Percentiles rank a stretch among this genome's conserved stretches.
These are phyloP conservation scores for Heteromormyrus szaboi DNA, from an alignment of 2,797 vertebrate genomes.

Conservation along the genomic window DNA sequence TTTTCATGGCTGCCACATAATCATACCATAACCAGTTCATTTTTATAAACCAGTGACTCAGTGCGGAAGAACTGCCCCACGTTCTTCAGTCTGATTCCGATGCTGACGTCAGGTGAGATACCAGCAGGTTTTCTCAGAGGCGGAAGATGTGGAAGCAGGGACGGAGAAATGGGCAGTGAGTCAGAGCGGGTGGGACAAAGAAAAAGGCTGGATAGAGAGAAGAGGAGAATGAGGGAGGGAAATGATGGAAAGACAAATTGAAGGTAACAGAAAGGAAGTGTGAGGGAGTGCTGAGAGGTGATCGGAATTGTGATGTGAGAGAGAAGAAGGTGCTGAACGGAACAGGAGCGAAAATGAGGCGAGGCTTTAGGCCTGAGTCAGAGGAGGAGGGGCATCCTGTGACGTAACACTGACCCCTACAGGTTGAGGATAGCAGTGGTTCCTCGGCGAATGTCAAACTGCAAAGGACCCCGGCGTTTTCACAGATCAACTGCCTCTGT, in stretches of 20 bases:
- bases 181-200: background rate
- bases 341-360: background rate
- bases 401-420: background rate
- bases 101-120: slow-evolving; percentile 14
- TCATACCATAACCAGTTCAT: background rate
- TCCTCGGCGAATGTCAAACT: background rate
- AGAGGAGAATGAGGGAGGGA: background rate
- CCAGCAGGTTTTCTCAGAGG: background rate
- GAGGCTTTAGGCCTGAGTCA: background rate
- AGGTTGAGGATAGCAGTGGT: background rate
- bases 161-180: background rate
- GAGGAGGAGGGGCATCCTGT: background rate
- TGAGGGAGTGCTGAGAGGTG: background rate
- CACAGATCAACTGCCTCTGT: background rate
- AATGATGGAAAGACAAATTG: background rate
- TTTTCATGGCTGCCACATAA: background rate
- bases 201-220: background rate
- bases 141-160: background rate
- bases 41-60: slow-evolving; percentile 16
- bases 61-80: background rate
- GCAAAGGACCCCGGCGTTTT: background rate
- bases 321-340: background rate
- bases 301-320: background rate
- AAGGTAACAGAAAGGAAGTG: background rate
- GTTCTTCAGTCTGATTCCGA: slow-evolving; percentile 15